Conservation (phyloP, 1,140 invertebrate genomes). For the Tribolium castaneum region DNA sequence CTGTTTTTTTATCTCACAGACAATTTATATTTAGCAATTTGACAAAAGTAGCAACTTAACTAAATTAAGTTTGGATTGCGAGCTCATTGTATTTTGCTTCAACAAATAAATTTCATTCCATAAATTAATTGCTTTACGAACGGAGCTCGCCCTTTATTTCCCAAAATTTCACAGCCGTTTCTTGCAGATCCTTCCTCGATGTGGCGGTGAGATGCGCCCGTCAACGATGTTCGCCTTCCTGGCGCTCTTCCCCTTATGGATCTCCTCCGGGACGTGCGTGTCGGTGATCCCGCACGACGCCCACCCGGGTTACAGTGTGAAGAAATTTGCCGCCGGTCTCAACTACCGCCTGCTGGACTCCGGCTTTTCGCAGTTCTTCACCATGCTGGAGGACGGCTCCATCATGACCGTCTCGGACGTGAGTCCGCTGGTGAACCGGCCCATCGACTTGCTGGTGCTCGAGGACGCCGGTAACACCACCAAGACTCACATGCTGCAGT, state of each 20-base stretch:
- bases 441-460: slow-evolving; percentile 82
- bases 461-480: slow-evolving; percentile 84
- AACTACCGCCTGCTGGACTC: slow-evolving; percentile 79
- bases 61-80: no score
- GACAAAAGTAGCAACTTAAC: no score
- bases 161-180: background rate
- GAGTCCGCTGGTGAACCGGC: slow-evolving; percentile 80
- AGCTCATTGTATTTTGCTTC: no score
- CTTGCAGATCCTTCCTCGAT: background rate
- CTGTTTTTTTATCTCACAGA: no score
- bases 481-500: slow-evolving; percentile 80
- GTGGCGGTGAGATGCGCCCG: slow-evolving; percentile 46
- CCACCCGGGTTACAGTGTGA: slow-evolving; percentile 86
- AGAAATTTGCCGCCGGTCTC: slow-evolving; percentile 72
- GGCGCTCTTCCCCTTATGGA: slow-evolving; percentile 45
- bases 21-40: no score
- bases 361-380: slow-evolving; percentile 84
- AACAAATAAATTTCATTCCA: no score
- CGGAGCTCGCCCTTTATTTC: background rate
- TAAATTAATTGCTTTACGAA: background rate
- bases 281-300: slow-evolving; percentile 83
- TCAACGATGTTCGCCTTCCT: background rate
- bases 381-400: slow-evolving; percentile 86
- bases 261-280: slow-evolving; percentile 55
- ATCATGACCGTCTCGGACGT: slow-evolving; percentile 91